phyloP scores from a whole-genome alignment of 64 coral and sea anemone species.

The Trachythela sp. region DNA sequence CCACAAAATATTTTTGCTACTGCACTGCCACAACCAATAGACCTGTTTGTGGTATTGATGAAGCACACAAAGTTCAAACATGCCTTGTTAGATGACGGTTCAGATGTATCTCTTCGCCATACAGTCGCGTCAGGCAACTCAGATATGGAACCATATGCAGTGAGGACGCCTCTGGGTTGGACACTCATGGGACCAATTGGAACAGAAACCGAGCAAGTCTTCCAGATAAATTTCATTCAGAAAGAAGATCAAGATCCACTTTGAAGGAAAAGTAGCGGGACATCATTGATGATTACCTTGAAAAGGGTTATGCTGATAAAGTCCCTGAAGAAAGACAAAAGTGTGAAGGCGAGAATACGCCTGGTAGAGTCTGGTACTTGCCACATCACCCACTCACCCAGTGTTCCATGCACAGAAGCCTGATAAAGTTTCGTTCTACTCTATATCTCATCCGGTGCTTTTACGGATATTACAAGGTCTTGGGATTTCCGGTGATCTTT shows the following conservation, averaged over 20 bases:
- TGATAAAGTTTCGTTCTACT: neutral
- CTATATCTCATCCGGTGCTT: too few species aligned
- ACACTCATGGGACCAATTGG: conserved; percentile 41
- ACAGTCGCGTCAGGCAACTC: conserved; percentile 27
- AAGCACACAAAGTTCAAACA: neutral
- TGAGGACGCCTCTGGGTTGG: conserved; percentile 51
- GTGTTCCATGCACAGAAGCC: neutral
- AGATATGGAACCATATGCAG: conserved; percentile 52
- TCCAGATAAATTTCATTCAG: conserved; percentile 28
- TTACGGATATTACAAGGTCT: too few species aligned
- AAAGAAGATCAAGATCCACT: conserved; percentile 18
- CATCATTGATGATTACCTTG: neutral
- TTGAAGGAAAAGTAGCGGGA: neutral
- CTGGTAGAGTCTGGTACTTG: neutral
- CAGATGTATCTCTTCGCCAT: conserved; percentile 40
- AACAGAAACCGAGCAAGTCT: neutral
- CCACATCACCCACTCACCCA: neutral
- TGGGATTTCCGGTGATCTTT: too few species aligned
- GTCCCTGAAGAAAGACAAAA: neutral
- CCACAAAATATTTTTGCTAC: too few species aligned
- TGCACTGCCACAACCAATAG: too few species aligned
- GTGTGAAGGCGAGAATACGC: neutral
- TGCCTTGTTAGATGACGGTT: conserved; percentile 29
- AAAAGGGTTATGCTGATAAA: neutral
- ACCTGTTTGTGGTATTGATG: neutral